Base-by-base conservation (phyloP, 2,888 invertebrate genomes). In the Hedychridium roseum region DNA sequence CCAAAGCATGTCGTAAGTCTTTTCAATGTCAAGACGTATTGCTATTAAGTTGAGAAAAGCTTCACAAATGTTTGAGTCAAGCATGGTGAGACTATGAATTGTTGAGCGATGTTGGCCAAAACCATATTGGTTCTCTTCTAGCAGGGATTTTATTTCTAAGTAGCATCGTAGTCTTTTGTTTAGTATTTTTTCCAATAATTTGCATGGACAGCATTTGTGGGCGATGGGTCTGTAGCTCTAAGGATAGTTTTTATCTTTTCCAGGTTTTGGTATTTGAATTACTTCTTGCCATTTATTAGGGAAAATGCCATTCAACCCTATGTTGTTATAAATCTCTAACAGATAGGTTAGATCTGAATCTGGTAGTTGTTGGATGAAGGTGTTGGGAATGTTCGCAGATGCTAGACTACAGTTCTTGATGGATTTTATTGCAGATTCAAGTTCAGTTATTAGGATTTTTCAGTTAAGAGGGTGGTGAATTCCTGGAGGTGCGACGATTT, bases 41-140 rank as follows among this genome's bases (percentile, higher is more conserved):
- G 49, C 30, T 6, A 43, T 23, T 2, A 44, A 11, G 5, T 36
- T 35, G 1, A 14, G 26, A 14, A 56, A 57, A 1, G 57, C 28
- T 16, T 17, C 15, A 11, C 28, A 16, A 2, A 40, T 16, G 6
- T 2, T 31, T 7, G 30, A 30, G 15, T 40, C 28, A 28, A 42
- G 16, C 7, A n/a, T 20, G 1, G 18, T 17, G 9, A 42, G 23
- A 12, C 14, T 26, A 18, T 34, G 15, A 1, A 9, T 42, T 12
- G 42, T 42, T 15, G 42, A 42, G 11, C 26, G 42, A 5, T 20
- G 14, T 17, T 34, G 32, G 18, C 42, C 14, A 15, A 34, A 42
- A 2, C 42, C 42, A 11, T 34, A 32, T 23, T 42, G 23, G 9
- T 34, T 2, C 3, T 9, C 14, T 5, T 14, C 2, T 11, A 42